Base-by-base conservation (phyloP, 2,113 vertebrate genomes). In the Poecile atricapillus region DNA sequence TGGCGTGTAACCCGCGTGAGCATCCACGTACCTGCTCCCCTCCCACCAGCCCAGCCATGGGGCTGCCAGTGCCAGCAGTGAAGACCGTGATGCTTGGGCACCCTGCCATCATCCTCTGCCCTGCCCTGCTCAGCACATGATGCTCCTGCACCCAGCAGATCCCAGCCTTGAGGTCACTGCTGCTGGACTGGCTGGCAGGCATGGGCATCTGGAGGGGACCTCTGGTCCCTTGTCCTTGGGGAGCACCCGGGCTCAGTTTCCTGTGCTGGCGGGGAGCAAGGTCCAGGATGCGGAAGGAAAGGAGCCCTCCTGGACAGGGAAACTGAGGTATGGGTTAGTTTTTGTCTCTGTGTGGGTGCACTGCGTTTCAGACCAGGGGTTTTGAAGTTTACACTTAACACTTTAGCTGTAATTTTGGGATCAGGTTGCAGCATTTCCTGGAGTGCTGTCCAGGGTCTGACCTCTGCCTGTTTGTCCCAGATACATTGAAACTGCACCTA, bases 121-220 rank as follows among this genome's bases (percentile, higher is more conserved):
- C 6, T 11, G 53, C 76, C 67, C 73, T 78, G 35, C 63, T 49
- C 2, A 0, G 53, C 8, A 0, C 7, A 3, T 24, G 77, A 47
- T 89, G 68, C 47, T 74, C 31, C 90, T 41, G 81, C 63, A 37
- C n/a, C 27, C 10, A 5, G 19, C 59, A 91, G 47, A 31, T 84
- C n/a, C 60, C 70, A 53, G 35, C 78, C 83, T n/a, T 0, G 14
- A 64, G 75, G 83, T 83, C 70, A 22, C 47, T 87, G 52, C 56
- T 7, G 10, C n/a, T 12, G 33, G 31, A 17, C 62, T 56, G 68
- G 55, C 46, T 62, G 37, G n/a, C 50, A n/a, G 56, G 41, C 53
- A 31, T 0, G 2, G 47, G 43, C 35, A 23, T 76, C 58, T 35
- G 47, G 67, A 78, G 46, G 17, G n/a, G 28, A 60, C 3, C 22